These are phyloP conservation scores for Heteropelma amictum DNA, from an alignment of 2,888 invertebrate species.

Conservation along the genomic window DNA sequence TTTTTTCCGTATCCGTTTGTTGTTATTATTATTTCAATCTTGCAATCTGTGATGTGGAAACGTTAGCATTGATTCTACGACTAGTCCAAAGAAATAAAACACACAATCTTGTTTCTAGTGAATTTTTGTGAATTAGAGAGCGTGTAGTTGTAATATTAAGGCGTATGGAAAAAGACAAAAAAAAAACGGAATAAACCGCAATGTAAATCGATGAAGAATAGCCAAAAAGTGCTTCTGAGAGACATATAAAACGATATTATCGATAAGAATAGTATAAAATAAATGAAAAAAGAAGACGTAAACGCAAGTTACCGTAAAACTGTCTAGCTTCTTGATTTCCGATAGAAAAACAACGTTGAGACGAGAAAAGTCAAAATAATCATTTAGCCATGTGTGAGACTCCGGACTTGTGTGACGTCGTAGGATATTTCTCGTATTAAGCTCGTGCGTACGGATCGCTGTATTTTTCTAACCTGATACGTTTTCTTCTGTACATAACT, in stretches of 20 bases:
- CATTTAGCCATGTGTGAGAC: slow-evolving; percentile 19
- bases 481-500: slow-evolving; percentile 72
- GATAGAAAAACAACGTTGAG: background rate
- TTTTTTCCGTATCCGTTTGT: no score
- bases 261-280: no score
- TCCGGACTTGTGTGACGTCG: slow-evolving; percentile 45
- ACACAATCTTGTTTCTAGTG: no score
- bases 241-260: slow-evolving; percentile 31
- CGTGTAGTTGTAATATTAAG: no score
- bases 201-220: slow-evolving; percentile 44
- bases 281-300: slow-evolving; percentile 10
- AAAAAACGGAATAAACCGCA: background rate
- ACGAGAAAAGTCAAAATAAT: slow-evolving; percentile 10
- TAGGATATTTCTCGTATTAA: slow-evolving; percentile 69
- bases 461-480: slow-evolving; percentile 77
- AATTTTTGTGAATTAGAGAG: no score
- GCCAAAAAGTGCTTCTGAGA: slow-evolving; percentile 59
- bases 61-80: no score
- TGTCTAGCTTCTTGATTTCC: slow-evolving; percentile 44
- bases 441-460: slow-evolving; percentile 71
- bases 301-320: slow-evolving; percentile 25
- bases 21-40: no score
- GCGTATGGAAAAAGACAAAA: background rate
- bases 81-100: no score
- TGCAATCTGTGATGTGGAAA: no score